Conservation (phyloP, 2,113 vertebrate genomes). For the Crotalus viridis region DNA sequence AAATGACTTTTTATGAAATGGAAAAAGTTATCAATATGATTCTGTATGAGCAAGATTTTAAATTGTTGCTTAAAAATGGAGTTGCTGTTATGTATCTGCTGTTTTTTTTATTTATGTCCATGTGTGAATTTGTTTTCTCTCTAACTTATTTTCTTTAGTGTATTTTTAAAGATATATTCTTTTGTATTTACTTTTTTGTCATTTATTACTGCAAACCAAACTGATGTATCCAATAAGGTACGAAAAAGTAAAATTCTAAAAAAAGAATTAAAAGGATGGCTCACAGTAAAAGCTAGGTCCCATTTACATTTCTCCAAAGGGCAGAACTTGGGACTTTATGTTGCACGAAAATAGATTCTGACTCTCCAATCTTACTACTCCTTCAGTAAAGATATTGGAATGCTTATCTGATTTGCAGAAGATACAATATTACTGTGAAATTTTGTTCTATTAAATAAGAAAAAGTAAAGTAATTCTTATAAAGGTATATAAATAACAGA, state of each 20-base stretch:
- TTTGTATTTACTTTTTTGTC: background rate
- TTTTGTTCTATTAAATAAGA: background rate
- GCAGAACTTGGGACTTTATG: background rate
- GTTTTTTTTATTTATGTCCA: background rate
- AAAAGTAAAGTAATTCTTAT: background rate
- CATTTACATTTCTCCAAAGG: background rate
- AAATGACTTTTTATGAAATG: background rate
- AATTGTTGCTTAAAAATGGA: background rate
- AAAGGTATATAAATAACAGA: background rate
- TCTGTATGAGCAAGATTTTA: background rate
- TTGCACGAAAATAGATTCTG: background rate
- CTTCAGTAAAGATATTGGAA: background rate
- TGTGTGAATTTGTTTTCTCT: background rate
- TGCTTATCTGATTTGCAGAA: background rate
- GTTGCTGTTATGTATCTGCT: background rate
- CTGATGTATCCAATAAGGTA: background rate
- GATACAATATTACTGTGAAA: background rate
- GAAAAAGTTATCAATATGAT: background rate
- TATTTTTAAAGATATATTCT: background rate
- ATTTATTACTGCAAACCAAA: background rate
- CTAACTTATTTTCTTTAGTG: background rate
- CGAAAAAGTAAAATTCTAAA: background rate
- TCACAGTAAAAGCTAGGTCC: background rate
- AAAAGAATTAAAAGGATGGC: background rate
- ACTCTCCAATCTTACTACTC: background rate